Base-by-base conservation (phyloP, 2,797 vertebrate genomes). In the Gambusia yucatana region DNA sequence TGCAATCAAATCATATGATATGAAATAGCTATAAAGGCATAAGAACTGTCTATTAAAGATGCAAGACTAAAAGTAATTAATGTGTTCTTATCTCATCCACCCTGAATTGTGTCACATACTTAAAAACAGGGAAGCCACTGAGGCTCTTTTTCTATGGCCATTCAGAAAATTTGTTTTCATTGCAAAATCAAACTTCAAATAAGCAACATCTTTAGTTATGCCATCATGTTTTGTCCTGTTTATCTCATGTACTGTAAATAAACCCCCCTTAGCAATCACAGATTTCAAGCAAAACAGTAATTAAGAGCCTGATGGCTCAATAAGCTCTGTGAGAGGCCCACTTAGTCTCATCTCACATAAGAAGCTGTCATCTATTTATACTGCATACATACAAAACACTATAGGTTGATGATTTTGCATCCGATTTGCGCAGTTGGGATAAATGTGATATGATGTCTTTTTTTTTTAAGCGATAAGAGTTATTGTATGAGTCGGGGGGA, bases 131-230 rank as follows among this genome's bases (percentile, higher is more conserved):
- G 17, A 63, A 75, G 16, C 2, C 14, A 4, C 28, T 36, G 36
- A 30, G 33, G 36, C 6, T 57, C 36, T n/a, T 41, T 57, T 28
- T 74, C 44, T 28, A 57, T 1, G 14, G 25, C n/a, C 28, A 59
- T 59, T 39, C 3, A 39, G 22, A 33, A 36, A 71, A 70, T 22
- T 0, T 0, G 3, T 48, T 0, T 0, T 8, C 57, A 5, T 17
- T 52, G 13, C 25, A n/a, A 25, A 44, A 33, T 3, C 6, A 8
- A 59, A 7, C 6, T 30, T 71, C 20, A 52, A 52, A 52, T 52
- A 25, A 52, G 11, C 41, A 43, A 70, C 75, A 25, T 43, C 28
- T 69, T 44, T 25, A 74, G 43, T 28, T 22, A 61, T 2, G 4
- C 30, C 65, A 50, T 43, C 46, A 41, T 17, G 4, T 46, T 30